A percentile compares a stretch with the other conserved stretches of the same genome.
Conservation (phyloP, 2,797 vertebrate genomes). For the Echeneis naucrates region DNA sequence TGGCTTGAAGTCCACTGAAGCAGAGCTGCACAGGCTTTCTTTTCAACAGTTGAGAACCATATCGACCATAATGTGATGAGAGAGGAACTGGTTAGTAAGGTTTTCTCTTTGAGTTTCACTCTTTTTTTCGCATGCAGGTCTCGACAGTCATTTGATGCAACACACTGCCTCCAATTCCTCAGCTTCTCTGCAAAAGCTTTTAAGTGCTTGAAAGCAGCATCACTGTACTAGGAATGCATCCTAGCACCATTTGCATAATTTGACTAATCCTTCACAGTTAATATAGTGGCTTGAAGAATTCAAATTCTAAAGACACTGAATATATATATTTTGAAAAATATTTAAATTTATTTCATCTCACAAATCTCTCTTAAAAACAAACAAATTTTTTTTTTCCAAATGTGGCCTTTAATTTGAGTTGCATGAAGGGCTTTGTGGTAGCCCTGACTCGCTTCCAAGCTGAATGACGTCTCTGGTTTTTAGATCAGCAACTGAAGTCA, state of each 20-base stretch:
- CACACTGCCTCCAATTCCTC: slow-evolving; percentile 9
- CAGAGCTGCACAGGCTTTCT: slow-evolving; percentile 49
- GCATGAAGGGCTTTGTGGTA: slow-evolving; percentile 20
- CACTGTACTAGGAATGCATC: too few relatives aligned
- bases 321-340: neutral
- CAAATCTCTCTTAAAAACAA: neutral
- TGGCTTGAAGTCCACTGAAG: slow-evolving; percentile 63
- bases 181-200: neutral
- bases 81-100: slow-evolving; percentile 22
- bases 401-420: slow-evolving; percentile 13
- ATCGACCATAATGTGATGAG: slow-evolving; percentile 7
- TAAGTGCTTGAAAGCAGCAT: neutral
- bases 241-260: neutral
- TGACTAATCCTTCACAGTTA: neutral
- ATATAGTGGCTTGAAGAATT: neutral
- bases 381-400: neutral
- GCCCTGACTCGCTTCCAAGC: slow-evolving; percentile 58
- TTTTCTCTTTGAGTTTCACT: slow-evolving; percentile 22
- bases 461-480: slow-evolving; percentile 73
- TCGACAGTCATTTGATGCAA: slow-evolving; percentile 60
- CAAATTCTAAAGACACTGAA: neutral
- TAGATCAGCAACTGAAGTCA: slow-evolving; percentile 34
- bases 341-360: neutral
- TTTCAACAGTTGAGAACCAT: slow-evolving; percentile 23
- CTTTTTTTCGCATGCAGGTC: slow-evolving; percentile 34